phyloP scores from a whole-genome alignment of 2,888 invertebrate species.

The Deladenus siricidicola region DNA sequence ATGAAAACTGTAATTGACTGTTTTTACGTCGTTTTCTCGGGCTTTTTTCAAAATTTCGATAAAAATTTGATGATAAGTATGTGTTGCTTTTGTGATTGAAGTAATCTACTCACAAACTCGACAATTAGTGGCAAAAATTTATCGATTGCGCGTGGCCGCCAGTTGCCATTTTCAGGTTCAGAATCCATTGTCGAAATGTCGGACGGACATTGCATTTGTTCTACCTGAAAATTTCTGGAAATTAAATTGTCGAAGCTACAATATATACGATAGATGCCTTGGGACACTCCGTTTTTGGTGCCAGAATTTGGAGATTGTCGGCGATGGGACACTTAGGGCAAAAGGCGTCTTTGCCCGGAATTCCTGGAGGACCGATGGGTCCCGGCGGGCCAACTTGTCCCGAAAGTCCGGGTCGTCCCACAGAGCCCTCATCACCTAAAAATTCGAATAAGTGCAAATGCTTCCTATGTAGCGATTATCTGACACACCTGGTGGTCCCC shows the following conservation, averaged over 20 bases:
- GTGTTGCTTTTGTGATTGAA: neutral
- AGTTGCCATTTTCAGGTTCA: constrained; percentile 20
- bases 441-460: constrained; percentile 3
- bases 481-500: constrained; percentile 17
- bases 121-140: constrained; percentile 35
- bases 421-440: constrained; percentile 32
- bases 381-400: constrained; percentile 21
- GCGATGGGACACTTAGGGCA: constrained; percentile 44
- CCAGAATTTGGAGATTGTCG: constrained; percentile 31
- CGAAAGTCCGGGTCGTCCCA: constrained; percentile 28
- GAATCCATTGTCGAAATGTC: constrained; percentile 6
- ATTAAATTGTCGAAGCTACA: neutral
- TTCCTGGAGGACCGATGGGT: constrained; percentile 20
- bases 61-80: neutral
- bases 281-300: constrained; percentile 21
- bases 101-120: constrained; percentile 37
- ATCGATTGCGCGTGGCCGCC: constrained; percentile 25
- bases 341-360: constrained; percentile 40
- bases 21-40: too few species aligned
- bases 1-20: too few species aligned
- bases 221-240: constrained; percentile 26
- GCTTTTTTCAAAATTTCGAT: too few species aligned
- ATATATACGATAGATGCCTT: constrained; percentile 2
- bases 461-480: neutral
- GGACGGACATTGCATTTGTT: constrained; percentile 35